These are phyloP conservation scores for Synchiropus splendidus DNA, from an alignment of 2,113 vertebrate genomes.

Conservation along the genomic window DNA sequence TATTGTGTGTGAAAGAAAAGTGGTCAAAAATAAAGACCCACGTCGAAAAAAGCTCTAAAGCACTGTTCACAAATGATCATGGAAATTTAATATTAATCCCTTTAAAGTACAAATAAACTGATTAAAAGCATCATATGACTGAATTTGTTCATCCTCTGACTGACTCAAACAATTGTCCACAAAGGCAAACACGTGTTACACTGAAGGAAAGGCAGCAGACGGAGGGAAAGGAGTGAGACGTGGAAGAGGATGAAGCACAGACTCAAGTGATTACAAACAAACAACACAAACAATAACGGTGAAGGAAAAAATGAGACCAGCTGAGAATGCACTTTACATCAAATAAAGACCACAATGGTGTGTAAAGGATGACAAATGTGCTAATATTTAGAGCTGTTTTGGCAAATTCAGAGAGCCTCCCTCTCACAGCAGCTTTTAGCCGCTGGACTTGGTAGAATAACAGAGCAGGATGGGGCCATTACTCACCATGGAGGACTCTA, in stretches of 20 bases:
- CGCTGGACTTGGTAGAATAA: conserved; percentile 55
- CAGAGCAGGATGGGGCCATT: conserved; percentile 57
- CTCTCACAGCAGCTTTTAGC: conserved; percentile 52
- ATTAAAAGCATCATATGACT: too few species aligned
- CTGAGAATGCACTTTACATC: conserved; percentile 6
- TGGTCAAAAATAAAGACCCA: too few species aligned
- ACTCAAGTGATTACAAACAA: conserved; percentile 37
- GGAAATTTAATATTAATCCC: too few species aligned
- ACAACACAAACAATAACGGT: too few species aligned
- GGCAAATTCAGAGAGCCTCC: conserved; percentile 11
- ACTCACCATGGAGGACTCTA: conserved; percentile 60
- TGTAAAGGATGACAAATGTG: not conserved
- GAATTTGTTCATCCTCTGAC: conserved; percentile 1
- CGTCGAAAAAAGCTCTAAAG: too few species aligned
- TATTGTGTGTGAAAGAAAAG: too few species aligned
- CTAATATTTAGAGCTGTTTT: not conserved
- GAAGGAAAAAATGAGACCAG: too few species aligned
- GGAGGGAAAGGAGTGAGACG: too few species aligned
- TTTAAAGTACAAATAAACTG: too few species aligned
- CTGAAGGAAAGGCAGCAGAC: conserved; percentile 35
- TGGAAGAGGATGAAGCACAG: conserved; percentile 37
- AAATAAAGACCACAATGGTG: not conserved
- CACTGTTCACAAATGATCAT: too few species aligned
- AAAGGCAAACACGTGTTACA: conserved; percentile 6
- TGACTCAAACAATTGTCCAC: conserved; percentile 3